Conservation (phyloP, 2,797 vertebrate species). For the Aulostomus chinensis region DNA sequence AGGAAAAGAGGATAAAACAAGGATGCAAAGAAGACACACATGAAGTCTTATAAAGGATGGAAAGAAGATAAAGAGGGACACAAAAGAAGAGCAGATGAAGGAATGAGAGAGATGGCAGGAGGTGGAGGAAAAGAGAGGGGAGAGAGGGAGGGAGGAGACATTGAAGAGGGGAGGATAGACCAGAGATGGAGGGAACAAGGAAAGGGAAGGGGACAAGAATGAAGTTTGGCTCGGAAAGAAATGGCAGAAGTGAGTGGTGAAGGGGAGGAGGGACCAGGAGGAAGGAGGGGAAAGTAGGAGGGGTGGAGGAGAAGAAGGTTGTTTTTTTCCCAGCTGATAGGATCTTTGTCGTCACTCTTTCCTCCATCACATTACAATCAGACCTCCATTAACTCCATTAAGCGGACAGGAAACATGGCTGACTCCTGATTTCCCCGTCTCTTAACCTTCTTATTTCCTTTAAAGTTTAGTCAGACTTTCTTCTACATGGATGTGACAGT, state of each 20-base stretch:
- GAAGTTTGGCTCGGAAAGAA: no score
- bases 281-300: background rate
- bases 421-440: slow-evolving; percentile 12
- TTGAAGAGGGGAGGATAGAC: no score
- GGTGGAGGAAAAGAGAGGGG: background rate
- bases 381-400: slow-evolving; percentile 51
- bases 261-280: no score
- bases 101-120: background rate
- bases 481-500: no score
- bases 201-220: no score
- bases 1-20: no score
- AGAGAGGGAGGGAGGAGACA: background rate
- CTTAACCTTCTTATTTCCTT: no score
- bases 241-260: no score
- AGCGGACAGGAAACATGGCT: slow-evolving; percentile 40
- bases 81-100: slow-evolving; percentile 2
- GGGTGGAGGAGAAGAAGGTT: slow-evolving; percentile 1
- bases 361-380: slow-evolving; percentile 52
- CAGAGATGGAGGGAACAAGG: background rate
- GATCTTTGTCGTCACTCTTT: slow-evolving; percentile 48
- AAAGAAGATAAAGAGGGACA: slow-evolving; percentile 16
- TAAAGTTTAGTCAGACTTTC: slow-evolving; percentile 21
- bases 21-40: background rate
- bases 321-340: slow-evolving; percentile 60
- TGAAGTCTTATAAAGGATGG: background rate